Evolutionary conservation across 2,797 vertebrate genomes (phyloP).

Genomic region (Anableps anableps): DNA sequence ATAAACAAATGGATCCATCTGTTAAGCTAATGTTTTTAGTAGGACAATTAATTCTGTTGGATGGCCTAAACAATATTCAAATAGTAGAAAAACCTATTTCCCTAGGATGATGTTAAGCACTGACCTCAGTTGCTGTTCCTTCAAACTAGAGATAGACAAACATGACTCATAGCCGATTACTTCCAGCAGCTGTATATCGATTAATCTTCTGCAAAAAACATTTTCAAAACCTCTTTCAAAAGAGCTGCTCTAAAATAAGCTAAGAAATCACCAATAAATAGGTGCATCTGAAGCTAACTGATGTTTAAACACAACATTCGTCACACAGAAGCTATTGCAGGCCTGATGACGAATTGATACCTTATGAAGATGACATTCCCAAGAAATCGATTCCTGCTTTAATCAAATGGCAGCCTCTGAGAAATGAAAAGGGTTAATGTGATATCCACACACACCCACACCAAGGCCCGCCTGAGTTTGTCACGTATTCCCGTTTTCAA

Average conservation of each 20-base stretch:
- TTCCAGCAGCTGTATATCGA: neutral
- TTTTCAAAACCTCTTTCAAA: neutral
- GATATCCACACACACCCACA: slow-evolving; percentile 8
- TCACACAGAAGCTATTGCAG: slow-evolving; percentile 28
- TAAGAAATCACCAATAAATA: slow-evolving; percentile 7
- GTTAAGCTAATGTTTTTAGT: neutral
- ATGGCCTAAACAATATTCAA: neutral
- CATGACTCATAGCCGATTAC: neutral
- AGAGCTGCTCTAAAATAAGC: slow-evolving; percentile 12
- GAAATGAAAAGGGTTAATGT: slow-evolving; percentile 66
- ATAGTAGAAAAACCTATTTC: neutral
- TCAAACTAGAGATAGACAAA: neutral
- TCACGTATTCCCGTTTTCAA: slow-evolving; percentile 40
- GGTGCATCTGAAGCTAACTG: slow-evolving; percentile 1
- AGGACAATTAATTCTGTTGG: neutral
- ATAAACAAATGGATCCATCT: neutral
- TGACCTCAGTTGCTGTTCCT: neutral
- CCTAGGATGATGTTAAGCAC: neutral
- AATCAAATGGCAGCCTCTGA: slow-evolving; percentile 54
- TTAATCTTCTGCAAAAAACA: slow-evolving; percentile 2
- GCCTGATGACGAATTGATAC: slow-evolving; percentile 51
- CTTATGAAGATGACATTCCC: slow-evolving; percentile 57
- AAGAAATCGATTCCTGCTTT: slow-evolving; percentile 57
- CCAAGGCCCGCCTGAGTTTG: slow-evolving; percentile 24
- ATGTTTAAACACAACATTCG: slow-evolving; percentile 38